These are phyloP conservation scores for Sus cebifrons DNA, from an alignment of 2,797 vertebrate species.

Conservation along the genomic window DNA sequence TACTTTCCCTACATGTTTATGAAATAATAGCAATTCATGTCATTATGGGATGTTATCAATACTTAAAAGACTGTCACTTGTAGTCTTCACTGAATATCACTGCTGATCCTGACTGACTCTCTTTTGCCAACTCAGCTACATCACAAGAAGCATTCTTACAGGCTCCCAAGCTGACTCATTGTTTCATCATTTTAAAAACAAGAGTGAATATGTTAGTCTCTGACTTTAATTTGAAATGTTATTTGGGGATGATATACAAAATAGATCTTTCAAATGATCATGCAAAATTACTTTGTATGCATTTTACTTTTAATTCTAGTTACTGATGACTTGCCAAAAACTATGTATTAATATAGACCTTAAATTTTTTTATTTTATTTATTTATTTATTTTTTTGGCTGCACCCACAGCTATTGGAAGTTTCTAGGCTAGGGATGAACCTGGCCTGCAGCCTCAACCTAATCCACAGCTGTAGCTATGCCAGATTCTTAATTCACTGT, in stretches of 20 bases:
- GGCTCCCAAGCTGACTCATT: not conserved
- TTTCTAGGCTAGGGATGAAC: no score
- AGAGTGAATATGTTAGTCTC: not conserved
- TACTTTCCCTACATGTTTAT: not conserved
- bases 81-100: not conserved
- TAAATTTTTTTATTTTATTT: no score
- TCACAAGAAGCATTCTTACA: not conserved
- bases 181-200: not conserved
- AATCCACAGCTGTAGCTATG: no score
- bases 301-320: not conserved
- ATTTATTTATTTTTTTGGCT: no score
- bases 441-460: no score
- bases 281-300: not conserved
- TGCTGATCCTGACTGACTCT: not conserved
- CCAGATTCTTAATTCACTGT: no score
- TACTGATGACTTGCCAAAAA: not conserved
- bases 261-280: not conserved
- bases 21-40: not conserved
- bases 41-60: not conserved
- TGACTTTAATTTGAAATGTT: not conserved
- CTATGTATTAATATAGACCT: no score
- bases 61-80: not conserved
- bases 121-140: not conserved
- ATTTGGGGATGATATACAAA: not conserved
- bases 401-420: no score